A percentile compares a stretch with the other conserved stretches of the same genome.
phyloP scores from a whole-genome alignment of 2,888 invertebrate species.

The Coecobrya sp. region DNA sequence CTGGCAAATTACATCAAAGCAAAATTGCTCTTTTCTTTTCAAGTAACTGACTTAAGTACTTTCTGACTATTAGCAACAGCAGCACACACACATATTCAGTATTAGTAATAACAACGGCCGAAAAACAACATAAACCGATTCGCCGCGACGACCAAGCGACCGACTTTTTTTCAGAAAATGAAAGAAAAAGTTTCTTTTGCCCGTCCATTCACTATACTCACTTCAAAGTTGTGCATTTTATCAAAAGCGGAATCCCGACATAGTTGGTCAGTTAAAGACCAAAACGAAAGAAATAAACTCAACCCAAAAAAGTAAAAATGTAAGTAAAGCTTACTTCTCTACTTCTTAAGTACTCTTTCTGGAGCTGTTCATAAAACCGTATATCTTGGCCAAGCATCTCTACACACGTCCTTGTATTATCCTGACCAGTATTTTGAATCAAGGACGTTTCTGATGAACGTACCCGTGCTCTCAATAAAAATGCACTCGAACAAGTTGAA shows the following conservation, averaged over 20 bases:
- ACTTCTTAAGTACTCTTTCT: not conserved
- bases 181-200: not conserved
- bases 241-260: not conserved
- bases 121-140: conserved; percentile 12
- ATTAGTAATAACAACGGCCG: not conserved
- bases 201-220: not conserved
- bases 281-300: not conserved
- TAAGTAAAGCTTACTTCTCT: not conserved
- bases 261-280: not conserved
- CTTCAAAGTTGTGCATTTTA: not conserved
- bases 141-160: not conserved
- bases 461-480: not conserved
- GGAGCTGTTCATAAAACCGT: not conserved
- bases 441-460: not conserved
- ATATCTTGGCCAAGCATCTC: no score
- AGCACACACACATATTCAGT: not conserved
- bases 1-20: not conserved
- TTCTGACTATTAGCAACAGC: not conserved
- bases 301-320: not conserved
- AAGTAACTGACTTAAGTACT: not conserved
- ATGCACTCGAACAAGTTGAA: not conserved
- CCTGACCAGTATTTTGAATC: not conserved
- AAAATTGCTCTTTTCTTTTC: not conserved
- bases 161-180: not conserved
- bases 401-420: no score